Conservation (phyloP, 1,140 invertebrate genomes). For the Venturia canescens region DNA sequence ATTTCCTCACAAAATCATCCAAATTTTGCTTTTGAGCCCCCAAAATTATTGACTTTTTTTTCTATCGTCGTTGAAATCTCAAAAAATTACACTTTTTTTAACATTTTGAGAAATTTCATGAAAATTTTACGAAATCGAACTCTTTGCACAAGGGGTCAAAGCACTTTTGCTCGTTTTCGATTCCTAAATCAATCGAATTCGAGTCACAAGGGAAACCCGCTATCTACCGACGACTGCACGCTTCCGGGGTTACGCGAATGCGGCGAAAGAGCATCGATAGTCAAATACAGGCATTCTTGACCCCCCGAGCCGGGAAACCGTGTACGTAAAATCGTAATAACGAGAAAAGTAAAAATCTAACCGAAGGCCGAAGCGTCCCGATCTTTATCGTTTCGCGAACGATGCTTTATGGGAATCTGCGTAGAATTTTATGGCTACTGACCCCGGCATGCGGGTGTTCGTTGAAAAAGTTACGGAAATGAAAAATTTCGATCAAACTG, state of each 20-base stretch:
- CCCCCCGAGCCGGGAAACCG: not conserved
- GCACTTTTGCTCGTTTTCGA: too few species aligned
- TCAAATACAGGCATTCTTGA: constrained; percentile 32
- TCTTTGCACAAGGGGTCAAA: too few species aligned
- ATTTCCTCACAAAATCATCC: too few species aligned
- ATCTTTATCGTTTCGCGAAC: constrained; percentile 28
- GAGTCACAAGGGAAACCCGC: not conserved
- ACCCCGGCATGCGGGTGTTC: not conserved
- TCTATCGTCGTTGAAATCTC: too few species aligned
- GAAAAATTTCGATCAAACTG: too few species aligned
- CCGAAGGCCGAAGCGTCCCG: not conserved
- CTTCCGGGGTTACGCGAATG: not conserved
- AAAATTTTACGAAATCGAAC: too few species aligned
- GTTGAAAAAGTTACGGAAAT: not conserved
- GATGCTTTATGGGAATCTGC: constrained; percentile 3
- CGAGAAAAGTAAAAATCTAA: too few species aligned
- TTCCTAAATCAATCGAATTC: not conserved
- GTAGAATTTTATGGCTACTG: not conserved
- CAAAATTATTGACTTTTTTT: too few species aligned
- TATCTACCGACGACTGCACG: not conserved
- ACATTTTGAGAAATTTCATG: too few species aligned
- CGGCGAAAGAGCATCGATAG: constrained; percentile 9
- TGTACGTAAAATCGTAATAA: not conserved
- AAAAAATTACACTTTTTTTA: too few species aligned
- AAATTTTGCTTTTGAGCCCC: too few species aligned